phyloP scores from a whole-genome alignment of 2,113 vertebrate genomes.

The Nothobranchius kuhntae region DNA sequence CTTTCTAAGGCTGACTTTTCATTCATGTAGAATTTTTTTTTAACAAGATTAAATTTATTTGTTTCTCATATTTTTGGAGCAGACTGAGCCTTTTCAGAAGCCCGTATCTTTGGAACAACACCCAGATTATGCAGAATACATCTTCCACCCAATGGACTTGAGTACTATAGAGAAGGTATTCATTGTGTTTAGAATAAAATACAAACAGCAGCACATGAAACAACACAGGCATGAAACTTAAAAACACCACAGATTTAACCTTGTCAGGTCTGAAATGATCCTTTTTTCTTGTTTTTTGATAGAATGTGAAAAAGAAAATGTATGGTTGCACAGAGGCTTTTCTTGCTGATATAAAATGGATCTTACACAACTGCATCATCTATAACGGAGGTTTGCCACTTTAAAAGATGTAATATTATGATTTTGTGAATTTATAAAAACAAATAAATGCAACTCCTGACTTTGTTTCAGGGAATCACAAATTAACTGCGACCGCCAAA shows the following conservation, averaged over 20 bases:
- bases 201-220: too few relatives aligned
- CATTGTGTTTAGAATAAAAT: not conserved
- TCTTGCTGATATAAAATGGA: conserved; percentile 98
- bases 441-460: not conserved
- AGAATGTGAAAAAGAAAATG: conserved; percentile 99
- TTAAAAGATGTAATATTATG: not conserved
- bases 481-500: conserved; percentile 97
- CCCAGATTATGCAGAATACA: conserved; percentile 98
- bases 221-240: too few relatives aligned
- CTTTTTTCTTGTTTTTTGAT: conserved; percentile 15
- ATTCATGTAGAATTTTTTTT: not conserved
- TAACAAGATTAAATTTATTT: not conserved
- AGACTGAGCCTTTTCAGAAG: conserved; percentile 98
- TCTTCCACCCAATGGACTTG: conserved; percentile 98
- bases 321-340: conserved; percentile 98
- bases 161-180: conserved; percentile 95
- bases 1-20: not conserved
- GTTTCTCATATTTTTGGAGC: conserved; percentile 32
- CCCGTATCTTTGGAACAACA: conserved; percentile 97
- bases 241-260: too few relatives aligned
- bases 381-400: conserved; percentile 90
- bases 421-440: not conserved
- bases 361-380: conserved; percentile 99
- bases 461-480: conserved; percentile 90
- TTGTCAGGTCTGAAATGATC: too few relatives aligned